Percentiles rank a stretch among this genome's conserved stretches.
phyloP scores from a whole-genome alignment of 1,140 invertebrate species.

The Penaeus japonicus region DNA sequence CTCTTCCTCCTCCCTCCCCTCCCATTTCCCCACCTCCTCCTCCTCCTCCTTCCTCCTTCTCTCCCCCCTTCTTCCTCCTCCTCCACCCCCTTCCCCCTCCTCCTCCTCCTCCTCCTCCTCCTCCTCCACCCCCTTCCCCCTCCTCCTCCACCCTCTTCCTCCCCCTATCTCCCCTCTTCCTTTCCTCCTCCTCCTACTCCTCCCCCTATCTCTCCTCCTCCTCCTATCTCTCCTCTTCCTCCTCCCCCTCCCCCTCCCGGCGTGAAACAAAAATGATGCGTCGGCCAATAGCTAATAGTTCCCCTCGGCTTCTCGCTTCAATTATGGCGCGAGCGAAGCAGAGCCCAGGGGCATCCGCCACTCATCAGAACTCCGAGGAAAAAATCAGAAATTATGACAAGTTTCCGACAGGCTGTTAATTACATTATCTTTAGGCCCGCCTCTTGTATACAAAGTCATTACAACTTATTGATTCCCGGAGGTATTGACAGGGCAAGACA shows the following conservation, averaged over 20 bases:
- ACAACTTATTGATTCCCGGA: slow-evolving; percentile 17
- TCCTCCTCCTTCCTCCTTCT: background rate
- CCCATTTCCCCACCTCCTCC: too few relatives aligned
- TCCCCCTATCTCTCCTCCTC: too few relatives aligned
- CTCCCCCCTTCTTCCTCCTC: too few relatives aligned
- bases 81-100: too few relatives aligned
- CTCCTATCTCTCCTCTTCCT: too few relatives aligned
- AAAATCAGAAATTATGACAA: background rate
- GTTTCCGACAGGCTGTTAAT: slow-evolving; percentile 18
- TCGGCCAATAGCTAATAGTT: too few relatives aligned
- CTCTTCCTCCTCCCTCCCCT: background rate
- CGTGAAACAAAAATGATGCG: too few relatives aligned
- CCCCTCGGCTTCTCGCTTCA: background rate
- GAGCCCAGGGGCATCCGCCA: too few relatives aligned
- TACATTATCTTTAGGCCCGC: slow-evolving; percentile 17
- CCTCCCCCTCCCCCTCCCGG: too few relatives aligned
- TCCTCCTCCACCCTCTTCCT: background rate
- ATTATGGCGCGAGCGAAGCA: background rate
- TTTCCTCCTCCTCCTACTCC: too few relatives aligned
- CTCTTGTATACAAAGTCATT: slow-evolving; percentile 21
- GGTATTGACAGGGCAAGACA: background rate
- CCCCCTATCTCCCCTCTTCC: background rate
- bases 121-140: too few relatives aligned
- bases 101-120: too few relatives aligned
- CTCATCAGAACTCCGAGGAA: background rate